Evolutionary conservation across 1,140 invertebrate species (phyloP).

Genomic region (Drosophila guanche): DNA sequence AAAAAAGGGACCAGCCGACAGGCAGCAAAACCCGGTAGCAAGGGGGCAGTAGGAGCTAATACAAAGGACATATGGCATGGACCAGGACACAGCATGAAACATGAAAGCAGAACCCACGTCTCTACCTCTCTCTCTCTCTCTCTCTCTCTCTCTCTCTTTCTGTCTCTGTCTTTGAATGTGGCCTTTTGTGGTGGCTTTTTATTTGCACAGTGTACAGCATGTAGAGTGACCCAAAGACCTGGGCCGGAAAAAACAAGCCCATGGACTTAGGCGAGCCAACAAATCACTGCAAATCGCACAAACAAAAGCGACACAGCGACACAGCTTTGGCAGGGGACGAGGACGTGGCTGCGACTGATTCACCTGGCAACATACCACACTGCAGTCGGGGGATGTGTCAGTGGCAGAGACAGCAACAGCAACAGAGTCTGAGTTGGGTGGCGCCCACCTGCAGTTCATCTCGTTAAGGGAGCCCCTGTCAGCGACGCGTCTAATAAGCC

Average conservation of each 20-base stretch:
- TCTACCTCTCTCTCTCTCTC: not conserved
- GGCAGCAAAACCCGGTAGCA: slow-evolving; percentile 14
- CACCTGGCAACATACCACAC: slow-evolving; percentile 33
- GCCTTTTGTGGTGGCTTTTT: slow-evolving; percentile 59
- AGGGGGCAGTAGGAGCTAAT: slow-evolving; percentile 13
- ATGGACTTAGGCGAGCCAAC: slow-evolving; percentile 62
- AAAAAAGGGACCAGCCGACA: slow-evolving; percentile 28
- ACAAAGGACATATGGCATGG: slow-evolving; percentile 73
- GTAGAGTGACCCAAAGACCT: slow-evolving; percentile 63
- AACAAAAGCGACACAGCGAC: slow-evolving; percentile 37
- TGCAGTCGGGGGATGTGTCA: slow-evolving; percentile 28
- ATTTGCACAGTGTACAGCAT: slow-evolving; percentile 21
- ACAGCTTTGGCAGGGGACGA: not conserved
- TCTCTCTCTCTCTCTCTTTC: slow-evolving; percentile 12
- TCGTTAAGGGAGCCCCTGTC: slow-evolving; percentile 35
- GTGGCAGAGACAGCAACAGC: slow-evolving; percentile 3
- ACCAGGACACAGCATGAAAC: slow-evolving; percentile 42
- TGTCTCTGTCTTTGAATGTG: slow-evolving; percentile 3
- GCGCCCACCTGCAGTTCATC: slow-evolving; percentile 34
- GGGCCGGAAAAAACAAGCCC: slow-evolving; percentile 60
- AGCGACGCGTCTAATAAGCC: slow-evolving; percentile 63
- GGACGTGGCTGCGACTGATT: slow-evolving; percentile 1
- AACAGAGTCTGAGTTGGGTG: slow-evolving; percentile 5
- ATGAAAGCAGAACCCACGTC: slow-evolving; percentile 56
- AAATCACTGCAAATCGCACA: slow-evolving; percentile 75